Evolutionary conservation across 2,888 invertebrate genomes (phyloP), one percentile per base, ranked within the genome.

Genomic region (Lasius fuliginosus): DNA sequence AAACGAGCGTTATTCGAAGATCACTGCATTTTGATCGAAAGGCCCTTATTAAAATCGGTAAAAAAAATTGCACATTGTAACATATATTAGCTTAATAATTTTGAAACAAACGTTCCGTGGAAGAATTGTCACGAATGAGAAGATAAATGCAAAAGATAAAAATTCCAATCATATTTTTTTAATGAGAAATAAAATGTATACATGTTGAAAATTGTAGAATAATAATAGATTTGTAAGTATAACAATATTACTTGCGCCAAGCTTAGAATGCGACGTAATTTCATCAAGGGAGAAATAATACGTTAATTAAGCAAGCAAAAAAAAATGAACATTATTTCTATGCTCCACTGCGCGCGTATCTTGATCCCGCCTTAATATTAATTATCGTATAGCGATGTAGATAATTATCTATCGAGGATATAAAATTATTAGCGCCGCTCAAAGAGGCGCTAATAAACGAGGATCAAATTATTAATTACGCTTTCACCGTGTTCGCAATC

Each of bases 401-500:
- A 58, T 76, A 77, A 83, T 83, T 77, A 77, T 15, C 46, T 56
- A 53, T n/a, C 33, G 12, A 79, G 1, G 53, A 53, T 53, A 53
- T 53, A 53, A 53, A 76, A 82, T 74, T 76, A 82, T 60, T 53
- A n/a, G 53, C n/a, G 53, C 11, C 53, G 18, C 30, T 69, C 62
- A 53, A 62, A 58, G 79, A 56, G n/a, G 30, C 68, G 71, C 36
- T 79, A 53, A 77, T 73, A 84, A 56, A 81, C 65, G 49, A 56
- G 42, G 46, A 81, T 84, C 73, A 27, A 62, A 81, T 81, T 84
- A 84, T 81, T 71, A 84, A 84, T 81, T 81, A 81, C 64, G 65
- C 27, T 65, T 58, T 62, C 69, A 46, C n/a, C 65, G 42, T 33
- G 53, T 58, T 27, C 42, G 23, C 64, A 53, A 68, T 62, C 73